These are phyloP conservation scores for Dendroctonus ponderosae DNA, from an alignment of 1,140 invertebrate genomes.

Conservation along the genomic window DNA sequence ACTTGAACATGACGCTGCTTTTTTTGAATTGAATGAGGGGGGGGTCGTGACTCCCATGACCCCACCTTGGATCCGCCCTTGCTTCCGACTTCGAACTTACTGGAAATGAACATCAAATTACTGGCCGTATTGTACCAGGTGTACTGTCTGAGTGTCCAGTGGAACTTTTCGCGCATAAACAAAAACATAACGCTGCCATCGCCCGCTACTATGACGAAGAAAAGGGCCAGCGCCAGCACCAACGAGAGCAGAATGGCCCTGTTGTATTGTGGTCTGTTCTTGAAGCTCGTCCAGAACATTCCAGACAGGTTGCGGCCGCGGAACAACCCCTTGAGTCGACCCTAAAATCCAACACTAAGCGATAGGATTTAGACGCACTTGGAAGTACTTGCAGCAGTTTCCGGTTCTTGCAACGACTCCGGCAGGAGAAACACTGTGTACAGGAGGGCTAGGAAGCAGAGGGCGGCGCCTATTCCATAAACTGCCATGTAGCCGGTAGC, in stretches of 20 bases:
- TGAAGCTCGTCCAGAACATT: slow-evolving; percentile 61
- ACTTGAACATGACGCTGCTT: too few relatives aligned
- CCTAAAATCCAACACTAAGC: slow-evolving; percentile 42
- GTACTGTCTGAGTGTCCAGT: slow-evolving; percentile 64
- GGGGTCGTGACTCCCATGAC: not conserved
- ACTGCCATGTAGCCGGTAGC: slow-evolving; percentile 53
- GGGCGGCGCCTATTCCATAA: slow-evolving; percentile 47
- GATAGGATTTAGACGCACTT: not conserved
- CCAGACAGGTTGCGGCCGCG: slow-evolving; percentile 58
- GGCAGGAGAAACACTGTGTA: slow-evolving; percentile 49
- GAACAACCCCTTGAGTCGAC: slow-evolving; percentile 54
- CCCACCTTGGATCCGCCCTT: not conserved
- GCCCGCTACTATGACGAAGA: slow-evolving; percentile 59
- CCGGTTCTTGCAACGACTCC: slow-evolving; percentile 42
- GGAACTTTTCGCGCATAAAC: slow-evolving; percentile 63
- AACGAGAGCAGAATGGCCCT: slow-evolving; percentile 61
- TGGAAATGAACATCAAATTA: slow-evolving; percentile 51
- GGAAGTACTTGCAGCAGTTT: slow-evolving; percentile 13
- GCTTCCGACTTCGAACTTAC: not conserved
- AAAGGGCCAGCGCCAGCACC: slow-evolving; percentile 54
- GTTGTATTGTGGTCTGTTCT: slow-evolving; percentile 58
- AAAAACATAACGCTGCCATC: slow-evolving; percentile 60
- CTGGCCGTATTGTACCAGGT: slow-evolving; percentile 55
- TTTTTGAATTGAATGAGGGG: too few relatives aligned
- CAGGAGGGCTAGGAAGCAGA: slow-evolving; percentile 47